Evolutionary conservation across 1,140 invertebrate species (phyloP), one percentile per base, ranked within the genome.

Genomic region (Pissodes strobi): DNA sequence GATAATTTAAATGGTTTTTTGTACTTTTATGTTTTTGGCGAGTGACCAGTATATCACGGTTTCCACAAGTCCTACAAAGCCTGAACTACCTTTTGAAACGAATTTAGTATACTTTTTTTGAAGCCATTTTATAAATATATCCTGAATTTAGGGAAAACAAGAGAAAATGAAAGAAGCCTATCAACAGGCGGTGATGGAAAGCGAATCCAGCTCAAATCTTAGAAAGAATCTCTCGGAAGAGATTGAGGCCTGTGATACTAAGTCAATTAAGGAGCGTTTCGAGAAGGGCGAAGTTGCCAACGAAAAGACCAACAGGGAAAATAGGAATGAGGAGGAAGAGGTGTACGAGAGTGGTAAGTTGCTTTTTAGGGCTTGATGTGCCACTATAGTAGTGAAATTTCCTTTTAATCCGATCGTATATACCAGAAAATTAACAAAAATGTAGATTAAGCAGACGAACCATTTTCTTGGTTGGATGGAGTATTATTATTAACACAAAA

Each of bases 81-180:
- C n/a, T n/a, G n/a, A n/a, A n/a, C n/a, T n/a, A n/a, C n/a, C n/a
- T n/a, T n/a, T n/a, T n/a, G n/a, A n/a, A n/a, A n/a, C n/a, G n/a
- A n/a, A n/a, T n/a, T n/a, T n/a, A n/a, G n/a, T n/a, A n/a, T n/a
- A 48, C 3, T 5, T 4, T 12, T 9, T 15, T 12, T 48, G 5
- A 48, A 10, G n/a, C 21, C 1, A 55, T 38, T 37, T 5, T 55
- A 3, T 55, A 34, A 19, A n/a, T 27, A n/a, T n/a, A n/a, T n/a
- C n/a, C n/a, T n/a, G n/a, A n/a, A n/a, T 30, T 30, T 25, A 91
- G 89, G 92, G 91, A 8, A 93, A 93, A 77, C 91, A 93, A 81
- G 90, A 89, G 0, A 92, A 92, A 72, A 90, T 95, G 79, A 94
- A 94, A 73, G 92, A 95, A 76, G 87, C 92, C 82, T 95, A 95